Base-by-base conservation (phyloP, 2,888 invertebrate species). In the Hypercompe scribonia region DNA sequence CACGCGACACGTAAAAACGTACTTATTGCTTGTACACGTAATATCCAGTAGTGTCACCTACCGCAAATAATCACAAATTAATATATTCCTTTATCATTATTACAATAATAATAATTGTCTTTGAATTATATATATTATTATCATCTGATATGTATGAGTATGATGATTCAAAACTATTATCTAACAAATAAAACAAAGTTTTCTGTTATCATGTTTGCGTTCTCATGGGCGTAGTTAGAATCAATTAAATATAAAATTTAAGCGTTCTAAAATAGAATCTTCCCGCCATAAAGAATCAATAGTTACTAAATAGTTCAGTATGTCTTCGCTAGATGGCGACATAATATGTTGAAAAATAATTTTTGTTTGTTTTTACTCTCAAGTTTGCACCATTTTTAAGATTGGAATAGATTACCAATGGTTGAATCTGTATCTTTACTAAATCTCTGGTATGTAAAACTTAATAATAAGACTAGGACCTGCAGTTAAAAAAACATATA, bases 11-110 rank as follows among this genome's bases (percentile, higher is more conserved):
- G 83, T 90, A 93, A 91, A 94, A 94, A 92, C 89, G 87, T 94
- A 92, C 50, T 95, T 95, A 95, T 95, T 95, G 95, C 95, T 95
- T 95, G 91, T 95, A 95, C 95, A 95, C 95, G 95, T 95, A 95
- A 93, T 94, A 89, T 92, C 91, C 77, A 74, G 83, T 82, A 83
- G 82, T 86, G 81, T 85, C 89, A 90, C 90, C 93, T 92, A 90
- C 88, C 90, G 94, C 95, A 95, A 95, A 95, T 89, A 90, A 95
- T 94, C 88, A 90, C 87, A 92, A 93, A 92, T 91, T 91, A 92
- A 90, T 88, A 87, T 86, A 83, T 83, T 33, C 21, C 78, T 81
- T 83, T 77, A 81, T 83, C 87, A 88, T 86, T 88, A 90, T 88
- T 90, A 90, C 83, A 87, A 90, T 89, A 87, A 90, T 89, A 87